A percentile compares a stretch with the other conserved stretches of the same genome.
Conservation (phyloP, 2,113 vertebrate genomes). For the Heptranchias perlo region DNA sequence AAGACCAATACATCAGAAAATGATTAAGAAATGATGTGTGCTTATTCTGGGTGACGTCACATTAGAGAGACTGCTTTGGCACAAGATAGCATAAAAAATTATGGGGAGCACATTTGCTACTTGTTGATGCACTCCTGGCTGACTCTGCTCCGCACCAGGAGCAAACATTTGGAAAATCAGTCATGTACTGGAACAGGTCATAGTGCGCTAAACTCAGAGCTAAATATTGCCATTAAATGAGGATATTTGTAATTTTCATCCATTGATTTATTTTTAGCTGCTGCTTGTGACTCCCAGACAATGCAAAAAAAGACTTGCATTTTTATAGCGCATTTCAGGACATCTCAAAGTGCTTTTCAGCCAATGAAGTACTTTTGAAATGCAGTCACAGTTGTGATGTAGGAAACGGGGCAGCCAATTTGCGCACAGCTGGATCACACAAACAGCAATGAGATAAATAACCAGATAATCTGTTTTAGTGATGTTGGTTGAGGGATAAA, state of each 20-base stretch:
- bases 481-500: not conserved
- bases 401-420: not conserved
- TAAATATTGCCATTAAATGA: not conserved
- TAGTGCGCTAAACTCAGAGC: not conserved
- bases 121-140: not conserved
- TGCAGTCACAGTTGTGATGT: not conserved
- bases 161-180: not conserved
- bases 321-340: not conserved
- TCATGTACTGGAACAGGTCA: not conserved
- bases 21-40: not conserved
- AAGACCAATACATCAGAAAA: not conserved
- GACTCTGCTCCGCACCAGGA: not conserved
- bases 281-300: not conserved
- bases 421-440: not conserved
- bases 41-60: not conserved
- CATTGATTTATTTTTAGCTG: conserved; percentile 3
- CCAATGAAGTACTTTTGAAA: not conserved
- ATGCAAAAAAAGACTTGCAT: not conserved
- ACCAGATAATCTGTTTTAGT: no score
- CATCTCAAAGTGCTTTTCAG: not conserved
- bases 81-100: not conserved
- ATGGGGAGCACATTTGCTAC: not conserved
- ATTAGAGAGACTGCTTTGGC: not conserved
- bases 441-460: no score
- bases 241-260: not conserved